phyloP scores from a whole-genome alignment of 2,888 invertebrate species.

The Lymantria dispar region DNA sequence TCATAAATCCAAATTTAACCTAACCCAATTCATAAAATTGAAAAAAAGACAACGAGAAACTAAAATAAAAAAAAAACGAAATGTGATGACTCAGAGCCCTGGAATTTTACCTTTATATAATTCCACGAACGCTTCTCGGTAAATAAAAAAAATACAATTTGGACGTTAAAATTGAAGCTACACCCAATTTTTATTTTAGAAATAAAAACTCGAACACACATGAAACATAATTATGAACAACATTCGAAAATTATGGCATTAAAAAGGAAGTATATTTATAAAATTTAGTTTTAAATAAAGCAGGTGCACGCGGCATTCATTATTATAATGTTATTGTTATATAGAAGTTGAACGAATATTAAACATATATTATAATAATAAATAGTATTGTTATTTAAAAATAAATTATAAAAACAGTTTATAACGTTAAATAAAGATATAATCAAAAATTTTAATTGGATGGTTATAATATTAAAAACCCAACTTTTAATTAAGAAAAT shows the following conservation, averaged over 20 bases:
- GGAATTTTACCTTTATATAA: constrained; percentile 17
- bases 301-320: constrained; percentile 21
- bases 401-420: constrained; percentile 10
- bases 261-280: constrained; percentile 10
- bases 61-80: constrained; percentile 32
- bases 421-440: constrained; percentile 10
- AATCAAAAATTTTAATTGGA: neutral
- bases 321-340: constrained; percentile 27
- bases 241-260: constrained; percentile 10
- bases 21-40: neutral
- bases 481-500: neutral
- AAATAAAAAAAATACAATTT: constrained; percentile 6
- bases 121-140: neutral
- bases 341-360: constrained; percentile 22
- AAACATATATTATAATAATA: constrained; percentile 25
- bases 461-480: neutral
- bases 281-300: constrained; percentile 26
- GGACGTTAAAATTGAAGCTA: constrained; percentile 7
- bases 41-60: constrained; percentile 7
- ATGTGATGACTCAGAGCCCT: constrained; percentile 34
- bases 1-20: no score
- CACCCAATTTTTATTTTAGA: constrained; percentile 12
- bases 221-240: neutral
- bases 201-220: constrained; percentile 8
- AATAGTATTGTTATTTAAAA: constrained; percentile 27